phyloP scores from a whole-genome alignment of 2,113 vertebrate species.

The Ciconia maguari region DNA sequence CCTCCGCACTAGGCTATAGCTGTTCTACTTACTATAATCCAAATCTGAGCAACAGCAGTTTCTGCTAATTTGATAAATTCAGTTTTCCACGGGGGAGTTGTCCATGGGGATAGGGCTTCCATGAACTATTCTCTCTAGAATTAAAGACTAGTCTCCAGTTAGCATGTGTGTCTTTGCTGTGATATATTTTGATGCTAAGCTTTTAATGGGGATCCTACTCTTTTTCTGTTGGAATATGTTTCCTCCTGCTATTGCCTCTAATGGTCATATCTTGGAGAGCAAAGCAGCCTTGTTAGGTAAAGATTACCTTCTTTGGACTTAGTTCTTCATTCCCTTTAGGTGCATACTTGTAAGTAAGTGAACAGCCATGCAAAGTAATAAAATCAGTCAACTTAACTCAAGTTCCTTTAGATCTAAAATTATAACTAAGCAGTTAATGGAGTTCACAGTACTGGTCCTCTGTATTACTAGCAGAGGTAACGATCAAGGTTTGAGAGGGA shows the following conservation, averaged over 20 bases:
- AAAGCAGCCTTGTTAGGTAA: conserved; percentile 37
- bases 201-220: conserved; percentile 3
- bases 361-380: neutral
- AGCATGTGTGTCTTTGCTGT: neutral
- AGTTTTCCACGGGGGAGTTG: neutral
- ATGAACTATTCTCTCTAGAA: neutral
- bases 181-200: conserved; percentile 16
- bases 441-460: neutral
- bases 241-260: conserved; percentile 38
- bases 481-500: neutral
- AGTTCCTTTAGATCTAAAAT: neutral
- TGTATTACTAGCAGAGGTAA: neutral
- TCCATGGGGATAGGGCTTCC: neutral
- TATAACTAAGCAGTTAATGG: neutral
- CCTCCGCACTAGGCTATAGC: neutral
- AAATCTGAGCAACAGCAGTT: neutral
- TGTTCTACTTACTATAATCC: neutral
- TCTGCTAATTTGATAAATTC: neutral
- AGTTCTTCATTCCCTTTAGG: neutral
- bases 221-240: conserved; percentile 45
- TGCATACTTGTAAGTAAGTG: neutral
- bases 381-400: neutral
- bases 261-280: neutral
- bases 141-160: neutral
- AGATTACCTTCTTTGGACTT: neutral